Conservation (phyloP, 1,140 invertebrate species). For the Hylaeus anthracinus region DNA sequence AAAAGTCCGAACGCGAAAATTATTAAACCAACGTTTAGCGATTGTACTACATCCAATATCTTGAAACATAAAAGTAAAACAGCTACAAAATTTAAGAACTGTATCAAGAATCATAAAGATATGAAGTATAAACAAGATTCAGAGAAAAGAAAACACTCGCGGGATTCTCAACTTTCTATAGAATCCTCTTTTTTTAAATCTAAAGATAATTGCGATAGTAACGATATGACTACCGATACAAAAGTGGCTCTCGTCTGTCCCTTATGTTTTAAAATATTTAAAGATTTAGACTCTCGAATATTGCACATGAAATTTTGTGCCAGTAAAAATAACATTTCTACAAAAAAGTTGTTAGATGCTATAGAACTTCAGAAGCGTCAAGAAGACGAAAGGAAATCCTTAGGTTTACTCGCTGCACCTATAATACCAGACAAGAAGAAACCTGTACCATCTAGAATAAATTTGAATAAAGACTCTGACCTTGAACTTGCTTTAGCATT, state of each 20-base stretch:
- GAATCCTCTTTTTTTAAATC: slow-evolving; percentile 75
- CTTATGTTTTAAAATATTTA: slow-evolving; percentile 76
- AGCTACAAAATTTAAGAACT: slow-evolving; percentile 31
- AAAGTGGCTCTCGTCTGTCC: slow-evolving; percentile 74
- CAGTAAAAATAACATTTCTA: slow-evolving; percentile 77
- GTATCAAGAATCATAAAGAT: slow-evolving; percentile 41
- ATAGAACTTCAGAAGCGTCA: slow-evolving; percentile 79
- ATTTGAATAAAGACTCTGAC: slow-evolving; percentile 71
- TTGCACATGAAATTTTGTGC: slow-evolving; percentile 81
- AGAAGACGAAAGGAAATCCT: slow-evolving; percentile 76
- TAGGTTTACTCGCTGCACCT: slow-evolving; percentile 77
- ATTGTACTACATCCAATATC: background rate
- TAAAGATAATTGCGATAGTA: slow-evolving; percentile 15
- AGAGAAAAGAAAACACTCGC: slow-evolving; percentile 33
- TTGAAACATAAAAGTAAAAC: slow-evolving; percentile 11
- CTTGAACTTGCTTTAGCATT: slow-evolving; percentile 80
- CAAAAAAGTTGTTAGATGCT: slow-evolving; percentile 77
- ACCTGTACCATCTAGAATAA: slow-evolving; percentile 55
- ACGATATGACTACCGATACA: slow-evolving; percentile 1
- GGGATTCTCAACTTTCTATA: slow-evolving; percentile 58
- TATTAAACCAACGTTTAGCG: slow-evolving; percentile 42
- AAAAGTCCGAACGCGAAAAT: slow-evolving; percentile 67
- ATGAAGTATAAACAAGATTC: slow-evolving; percentile 24
- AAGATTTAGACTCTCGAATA: slow-evolving; percentile 65
- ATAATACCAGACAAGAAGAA: slow-evolving; percentile 68